Evolutionary conservation across 2,888 invertebrate genomes (phyloP), one percentile per base, ranked within the genome.

Genomic region (Rhyacophila evoluta): DNA sequence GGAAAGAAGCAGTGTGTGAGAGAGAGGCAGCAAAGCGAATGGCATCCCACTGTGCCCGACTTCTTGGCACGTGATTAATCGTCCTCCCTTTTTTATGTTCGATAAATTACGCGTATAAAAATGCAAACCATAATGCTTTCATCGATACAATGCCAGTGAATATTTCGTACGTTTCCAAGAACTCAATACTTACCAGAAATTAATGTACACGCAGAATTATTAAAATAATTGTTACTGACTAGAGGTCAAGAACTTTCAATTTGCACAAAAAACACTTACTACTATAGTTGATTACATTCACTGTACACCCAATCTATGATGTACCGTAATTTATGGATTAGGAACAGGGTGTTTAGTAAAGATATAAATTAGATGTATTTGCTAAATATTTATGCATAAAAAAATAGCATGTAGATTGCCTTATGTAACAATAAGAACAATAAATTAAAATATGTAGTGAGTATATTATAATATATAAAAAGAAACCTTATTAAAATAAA

Each of bases 51-150:
- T 69, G 81, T 79, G 81, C 81, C 71, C 81, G 81, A 81, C 81
- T 81, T 81, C 79, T 81, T 79, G 37, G 78, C 81, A 74, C 79
- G 81, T 79, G 77, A 80, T 80, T 78, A 78, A 81, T 78, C 72
- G 79, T 78, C 75, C 72, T 25, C 77, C 81, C 81, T 78, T 69
- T 70, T 76, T 76, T 39, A 76, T 78, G 37, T 74, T 29, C 76
- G 68, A 81, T 81, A 81, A 80, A 81, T 81, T 77, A 78, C 74
- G 41, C 75, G 37, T 74, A 76, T 76, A 71, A 78, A 79, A 67
- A 81, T 81, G 79, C 77, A 78, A 78, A 39, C 78, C 79, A 80
- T 80, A 81, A 81, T 78, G 80, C 80, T 80, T 79, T 81, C 81
- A 77, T 80, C 81, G 81, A 33, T 55, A 78, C 78, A 81, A 74